Conservation (phyloP, 1,140 invertebrate genomes). For the Drosophila virilis region DNA sequence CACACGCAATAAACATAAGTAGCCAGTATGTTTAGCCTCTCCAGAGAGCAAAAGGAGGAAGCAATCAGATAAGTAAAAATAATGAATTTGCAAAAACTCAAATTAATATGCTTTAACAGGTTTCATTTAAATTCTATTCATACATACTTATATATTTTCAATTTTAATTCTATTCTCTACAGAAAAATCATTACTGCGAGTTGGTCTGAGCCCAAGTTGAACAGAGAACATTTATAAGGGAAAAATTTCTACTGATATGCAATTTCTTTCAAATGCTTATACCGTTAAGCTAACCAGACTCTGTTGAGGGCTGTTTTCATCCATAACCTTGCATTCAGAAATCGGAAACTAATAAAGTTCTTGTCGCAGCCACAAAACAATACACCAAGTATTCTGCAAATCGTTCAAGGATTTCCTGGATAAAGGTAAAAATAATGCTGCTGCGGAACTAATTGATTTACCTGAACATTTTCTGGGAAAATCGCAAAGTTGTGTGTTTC, state of each 20-base stretch:
- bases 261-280: no score
- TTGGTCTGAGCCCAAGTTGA: no score
- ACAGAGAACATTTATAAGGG: no score
- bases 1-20: conserved; percentile 16
- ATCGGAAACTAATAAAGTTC: not conserved
- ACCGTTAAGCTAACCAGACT: not conserved
- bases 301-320: not conserved
- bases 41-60: conserved; percentile 16
- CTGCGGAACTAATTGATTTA: conserved; percentile 1
- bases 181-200: no score
- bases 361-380: not conserved
- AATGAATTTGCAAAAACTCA: conserved; percentile 46
- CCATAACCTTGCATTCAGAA: no score
- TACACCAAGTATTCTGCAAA: not conserved
- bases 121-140: not conserved
- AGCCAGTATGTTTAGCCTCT: conserved; percentile 23
- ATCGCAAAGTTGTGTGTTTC: not conserved
- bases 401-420: not conserved
- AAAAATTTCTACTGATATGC: no score
- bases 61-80: conserved; percentile 17
- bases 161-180: not conserved
- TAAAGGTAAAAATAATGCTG: not conserved
- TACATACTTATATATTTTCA: no score
- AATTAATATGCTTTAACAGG: conserved; percentile 37
- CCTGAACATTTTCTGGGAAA: not conserved